These are phyloP conservation scores for Proales similis DNA, from an alignment of 1,140 invertebrate genomes.

Conservation along the genomic window DNA sequence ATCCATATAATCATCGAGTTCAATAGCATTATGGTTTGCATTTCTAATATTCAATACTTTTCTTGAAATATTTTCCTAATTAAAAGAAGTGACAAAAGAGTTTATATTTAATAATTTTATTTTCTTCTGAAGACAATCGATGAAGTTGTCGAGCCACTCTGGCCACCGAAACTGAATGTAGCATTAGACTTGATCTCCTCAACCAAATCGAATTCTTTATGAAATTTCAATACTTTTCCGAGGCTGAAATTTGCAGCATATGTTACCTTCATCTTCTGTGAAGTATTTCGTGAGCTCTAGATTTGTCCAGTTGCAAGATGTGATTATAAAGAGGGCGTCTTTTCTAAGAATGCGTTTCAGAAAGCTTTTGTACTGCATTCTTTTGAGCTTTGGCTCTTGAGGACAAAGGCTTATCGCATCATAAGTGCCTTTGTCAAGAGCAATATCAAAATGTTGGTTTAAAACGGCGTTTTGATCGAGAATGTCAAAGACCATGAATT, in stretches of 20 bases:
- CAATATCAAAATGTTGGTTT: slow-evolving; percentile 27
- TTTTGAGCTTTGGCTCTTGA: slow-evolving; percentile 18
- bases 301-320: slow-evolving; percentile 39
- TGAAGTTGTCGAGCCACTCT: slow-evolving; percentile 7
- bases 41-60: too few species aligned
- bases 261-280: slow-evolving; percentile 17
- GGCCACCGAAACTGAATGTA: slow-evolving; percentile 36
- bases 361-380: slow-evolving; percentile 10
- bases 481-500: slow-evolving; percentile 7
- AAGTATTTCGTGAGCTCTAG: slow-evolving; percentile 35
- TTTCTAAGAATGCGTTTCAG: background rate
- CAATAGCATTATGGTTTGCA: too few species aligned
- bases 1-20: too few species aligned
- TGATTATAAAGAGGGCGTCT: slow-evolving; percentile 36
- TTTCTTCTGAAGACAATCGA: background rate
- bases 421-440: slow-evolving; percentile 39
- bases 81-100: too few species aligned
- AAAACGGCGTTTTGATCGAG: background rate
- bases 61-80: too few species aligned
- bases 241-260: background rate
- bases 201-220: slow-evolving; percentile 34
- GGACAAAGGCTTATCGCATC: slow-evolving; percentile 38
- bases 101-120: too few species aligned
- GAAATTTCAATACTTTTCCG: slow-evolving; percentile 6
- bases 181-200: slow-evolving; percentile 28